Conservation (phyloP, 2,797 vertebrate species). For the Sphaeramia orbicularis region DNA sequence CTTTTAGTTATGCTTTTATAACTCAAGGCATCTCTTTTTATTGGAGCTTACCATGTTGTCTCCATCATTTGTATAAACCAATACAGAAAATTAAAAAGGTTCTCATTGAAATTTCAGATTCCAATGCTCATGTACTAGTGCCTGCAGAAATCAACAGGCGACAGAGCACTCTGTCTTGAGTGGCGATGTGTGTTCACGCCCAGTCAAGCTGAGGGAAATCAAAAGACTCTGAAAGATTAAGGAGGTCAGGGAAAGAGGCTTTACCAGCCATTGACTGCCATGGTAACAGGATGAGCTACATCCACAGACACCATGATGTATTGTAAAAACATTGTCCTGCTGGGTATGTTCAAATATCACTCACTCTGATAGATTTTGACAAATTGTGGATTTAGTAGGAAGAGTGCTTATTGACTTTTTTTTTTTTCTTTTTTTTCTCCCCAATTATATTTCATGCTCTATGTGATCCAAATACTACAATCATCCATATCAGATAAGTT, state of each 20-base stretch:
- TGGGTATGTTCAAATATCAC: conserved; percentile 13
- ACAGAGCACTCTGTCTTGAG: conserved; percentile 40
- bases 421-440: no score
- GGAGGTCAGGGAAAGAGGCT: conserved; percentile 63
- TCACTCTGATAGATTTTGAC: not conserved
- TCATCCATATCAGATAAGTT: not conserved
- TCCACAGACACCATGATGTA: conserved; percentile 6
- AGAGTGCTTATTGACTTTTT: no score
- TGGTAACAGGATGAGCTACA: conserved; percentile 51
- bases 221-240: conserved; percentile 76
- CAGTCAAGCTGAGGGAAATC: conserved; percentile 75
- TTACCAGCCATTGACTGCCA: conserved; percentile 51
- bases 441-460: not conserved
- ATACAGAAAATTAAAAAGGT: not conserved
- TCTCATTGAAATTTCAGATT: conserved; percentile 29
- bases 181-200: conserved; percentile 65
- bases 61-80: conserved; percentile 12
- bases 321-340: not conserved
- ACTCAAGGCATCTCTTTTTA: not conserved
- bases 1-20: conserved; percentile 7
- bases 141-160: conserved; percentile 60
- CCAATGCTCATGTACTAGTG: conserved; percentile 14
- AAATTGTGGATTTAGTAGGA: no score
- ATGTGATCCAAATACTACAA: conserved; percentile 5
- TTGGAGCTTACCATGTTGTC: not conserved